Evolutionary conservation across 2,113 vertebrate species (phyloP), one percentile per base, ranked within the genome.

Genomic region (Trochalopteron elliotii): DNA sequence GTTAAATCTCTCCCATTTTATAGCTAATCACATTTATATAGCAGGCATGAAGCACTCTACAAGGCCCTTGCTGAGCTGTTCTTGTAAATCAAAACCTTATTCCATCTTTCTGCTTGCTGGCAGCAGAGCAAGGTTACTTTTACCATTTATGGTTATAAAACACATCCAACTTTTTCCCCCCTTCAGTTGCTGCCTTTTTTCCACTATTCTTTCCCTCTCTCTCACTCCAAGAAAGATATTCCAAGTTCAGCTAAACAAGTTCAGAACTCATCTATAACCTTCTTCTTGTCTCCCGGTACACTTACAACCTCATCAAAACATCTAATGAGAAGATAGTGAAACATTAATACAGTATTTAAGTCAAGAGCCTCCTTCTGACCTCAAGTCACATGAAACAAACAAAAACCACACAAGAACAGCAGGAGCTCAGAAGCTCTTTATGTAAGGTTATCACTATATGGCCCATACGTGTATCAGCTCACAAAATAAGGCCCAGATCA

Each of bases 61-160:
- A 97, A 97, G 97, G 96, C 96, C 89, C 96, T 98, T 70, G 95
- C 97, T 97, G 97, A 97, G 97, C 95, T 93, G 88, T 97, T 97
- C 93, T 96, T 98, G 97, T 98, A 98, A 98, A 98, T 98, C 98
- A 98, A 98, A 98, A 98, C 98, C 98, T 97, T 97, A 97, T 97
- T 96, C 83, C 72, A 90, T 97, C 93, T 52, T 96, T 97, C 96
- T 96, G 83, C 57, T 94, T 84, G 94, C 96, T 98, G 98, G 98
- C 97, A 97, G 93, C 47, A 15, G 44, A 92, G 91, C 75, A 81
- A 95, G 92, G 87, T 97, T 96, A 97, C 94, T 98, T 98, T 98
- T 98, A 98, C 98, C 98, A 98, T 98, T 98, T 98, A 98, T 98
- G 98, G 98, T 96, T 97, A 95, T 85, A 97, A 98, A 98, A 97